Evolutionary conservation across 1,140 invertebrate genomes (phyloP).

Genomic region (Ephestia elutella): DNA sequence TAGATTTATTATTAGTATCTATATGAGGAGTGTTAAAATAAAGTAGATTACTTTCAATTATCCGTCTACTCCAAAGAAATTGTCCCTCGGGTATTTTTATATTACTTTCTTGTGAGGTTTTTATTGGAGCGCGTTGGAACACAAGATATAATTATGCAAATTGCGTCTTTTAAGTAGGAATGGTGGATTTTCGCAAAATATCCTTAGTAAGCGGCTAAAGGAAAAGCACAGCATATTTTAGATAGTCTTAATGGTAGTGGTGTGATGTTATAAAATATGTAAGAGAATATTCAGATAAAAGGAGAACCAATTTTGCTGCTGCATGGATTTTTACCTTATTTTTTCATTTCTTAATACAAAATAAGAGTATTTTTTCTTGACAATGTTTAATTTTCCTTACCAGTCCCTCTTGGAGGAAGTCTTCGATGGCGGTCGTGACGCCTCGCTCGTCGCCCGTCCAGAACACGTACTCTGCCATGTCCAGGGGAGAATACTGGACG

Average conservation of each 20-base stretch:
- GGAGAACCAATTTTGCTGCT: background rate
- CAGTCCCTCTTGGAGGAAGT: slow-evolving; percentile 82
- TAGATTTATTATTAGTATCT: too few relatives aligned
- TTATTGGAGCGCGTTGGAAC: background rate
- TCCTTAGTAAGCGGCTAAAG: background rate
- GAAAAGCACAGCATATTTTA: background rate
- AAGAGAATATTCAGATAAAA: background rate
- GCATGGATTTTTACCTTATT: too few relatives aligned
- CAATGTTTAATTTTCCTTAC: too few relatives aligned
- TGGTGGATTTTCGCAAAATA: background rate
- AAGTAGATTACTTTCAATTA: background rate
- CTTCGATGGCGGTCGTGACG: slow-evolving; percentile 82
- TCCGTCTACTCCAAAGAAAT: background rate
- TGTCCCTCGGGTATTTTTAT: background rate
- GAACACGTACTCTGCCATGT: slow-evolving; percentile 86
- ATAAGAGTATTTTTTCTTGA: too few relatives aligned
- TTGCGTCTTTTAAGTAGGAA: background rate
- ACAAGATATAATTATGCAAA: background rate
- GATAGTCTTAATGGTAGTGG: too few relatives aligned
- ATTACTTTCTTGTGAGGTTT: background rate
- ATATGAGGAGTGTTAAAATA: too few relatives aligned
- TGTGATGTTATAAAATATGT: too few relatives aligned
- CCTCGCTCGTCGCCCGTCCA: slow-evolving; percentile 86
- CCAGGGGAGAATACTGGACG: slow-evolving; percentile 79
- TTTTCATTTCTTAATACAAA: too few relatives aligned